These are phyloP conservation scores for Thecophora atra DNA, from an alignment of 2,888 invertebrate genomes.

Conservation along the genomic window DNA sequence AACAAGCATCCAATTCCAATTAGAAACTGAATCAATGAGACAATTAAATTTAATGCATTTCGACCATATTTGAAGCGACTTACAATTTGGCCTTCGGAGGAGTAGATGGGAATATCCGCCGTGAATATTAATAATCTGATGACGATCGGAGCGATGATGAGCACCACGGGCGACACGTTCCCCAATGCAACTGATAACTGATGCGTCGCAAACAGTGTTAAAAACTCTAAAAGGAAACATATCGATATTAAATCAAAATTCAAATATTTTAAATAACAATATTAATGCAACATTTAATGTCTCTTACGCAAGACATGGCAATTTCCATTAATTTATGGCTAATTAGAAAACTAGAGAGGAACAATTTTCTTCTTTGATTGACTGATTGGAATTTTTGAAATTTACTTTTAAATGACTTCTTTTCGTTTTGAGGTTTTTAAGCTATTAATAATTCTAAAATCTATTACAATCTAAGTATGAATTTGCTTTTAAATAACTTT, in stretches of 20 bases:
- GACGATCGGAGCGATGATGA: constrained; percentile 69
- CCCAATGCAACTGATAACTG: constrained; percentile 68
- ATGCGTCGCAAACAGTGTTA: constrained; percentile 66
- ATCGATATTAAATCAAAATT: not conserved
- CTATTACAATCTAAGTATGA: too few relatives aligned
- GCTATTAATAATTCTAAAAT: too few relatives aligned
- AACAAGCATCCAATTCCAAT: constrained; percentile 68
- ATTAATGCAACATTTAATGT: too few relatives aligned
- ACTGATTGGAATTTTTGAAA: too few relatives aligned
- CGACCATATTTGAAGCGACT: constrained; percentile 49
- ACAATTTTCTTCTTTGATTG: too few relatives aligned
- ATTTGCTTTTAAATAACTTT: too few relatives aligned
- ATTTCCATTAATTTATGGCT: too few relatives aligned
- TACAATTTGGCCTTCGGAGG: constrained; percentile 67
- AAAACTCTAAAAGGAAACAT: constrained; percentile 58
- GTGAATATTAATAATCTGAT: constrained; percentile 67
- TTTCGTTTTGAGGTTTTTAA: too few relatives aligned
- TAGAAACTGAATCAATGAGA: constrained; percentile 66
- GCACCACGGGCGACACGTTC: constrained; percentile 68
- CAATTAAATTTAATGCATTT: constrained; percentile 3
- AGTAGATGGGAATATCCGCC: constrained; percentile 67
- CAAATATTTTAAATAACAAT: too few relatives aligned
- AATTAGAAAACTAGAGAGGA: too few relatives aligned
- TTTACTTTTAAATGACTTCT: too few relatives aligned
- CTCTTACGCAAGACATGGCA: too few relatives aligned